Percentiles rank a stretch among this genome's conserved stretches.
These are phyloP conservation scores for Dysidea cf. avara DNA, from an alignment of 37 sponge, comb jelly and placozoan genomes.

Conservation along the genomic window DNA sequence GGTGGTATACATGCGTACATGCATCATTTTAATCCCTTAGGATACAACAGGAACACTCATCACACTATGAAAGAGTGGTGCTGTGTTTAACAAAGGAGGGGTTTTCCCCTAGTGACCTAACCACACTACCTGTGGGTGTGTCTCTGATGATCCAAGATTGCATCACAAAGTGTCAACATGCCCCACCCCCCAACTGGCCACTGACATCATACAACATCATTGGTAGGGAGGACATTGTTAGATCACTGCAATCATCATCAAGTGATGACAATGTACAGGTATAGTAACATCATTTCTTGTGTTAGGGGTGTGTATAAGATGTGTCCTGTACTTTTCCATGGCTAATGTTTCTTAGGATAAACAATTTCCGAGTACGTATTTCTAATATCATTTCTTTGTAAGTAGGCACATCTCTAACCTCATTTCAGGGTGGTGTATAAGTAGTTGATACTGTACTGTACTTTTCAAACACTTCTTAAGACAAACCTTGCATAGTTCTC, in stretches of 20 bases:
- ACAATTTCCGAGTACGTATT: too few species aligned
- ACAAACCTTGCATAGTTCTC: too few species aligned
- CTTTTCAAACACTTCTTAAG: too few species aligned
- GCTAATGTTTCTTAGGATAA: too few species aligned
- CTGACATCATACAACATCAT: conserved; percentile 44
- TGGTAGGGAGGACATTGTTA: conserved; percentile 54
- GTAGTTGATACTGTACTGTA: too few species aligned
- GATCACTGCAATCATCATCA: background rate
- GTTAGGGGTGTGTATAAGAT: background rate
- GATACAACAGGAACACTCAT: background rate
- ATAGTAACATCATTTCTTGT: background rate
- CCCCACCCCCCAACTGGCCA: conserved; percentile 59
- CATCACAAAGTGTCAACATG: conserved; percentile 47
- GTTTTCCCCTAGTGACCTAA: conserved; percentile 16
- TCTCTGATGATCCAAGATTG: conserved; percentile 54
- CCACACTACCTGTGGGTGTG: conserved; percentile 69
- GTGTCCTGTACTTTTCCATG: too few species aligned
- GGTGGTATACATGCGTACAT: too few species aligned
- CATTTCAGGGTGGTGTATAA: too few species aligned
- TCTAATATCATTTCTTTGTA: too few species aligned
- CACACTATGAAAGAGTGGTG: conserved; percentile 47
- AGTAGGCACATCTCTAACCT: too few species aligned
- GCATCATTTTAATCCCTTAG: too few species aligned
- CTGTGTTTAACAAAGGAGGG: conserved; percentile 39
- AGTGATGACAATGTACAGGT: background rate